Percentiles rank a stretch among this genome's conserved stretches.
Evolutionary conservation across 2,888 invertebrate species (phyloP).

Genomic region (Phyto melanocephala): DNA sequence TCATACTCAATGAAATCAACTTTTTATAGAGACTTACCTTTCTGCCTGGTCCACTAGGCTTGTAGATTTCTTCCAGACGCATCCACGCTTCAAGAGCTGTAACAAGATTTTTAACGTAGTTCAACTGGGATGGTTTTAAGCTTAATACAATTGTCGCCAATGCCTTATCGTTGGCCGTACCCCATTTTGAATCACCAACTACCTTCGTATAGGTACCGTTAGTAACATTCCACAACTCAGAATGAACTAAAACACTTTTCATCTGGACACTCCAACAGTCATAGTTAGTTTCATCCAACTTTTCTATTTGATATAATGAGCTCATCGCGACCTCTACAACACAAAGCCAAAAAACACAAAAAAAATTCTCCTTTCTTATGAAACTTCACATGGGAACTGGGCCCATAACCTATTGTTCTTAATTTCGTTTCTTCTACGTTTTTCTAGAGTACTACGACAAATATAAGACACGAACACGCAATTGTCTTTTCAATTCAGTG

Average conservation of each 20-base stretch:
- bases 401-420: background rate
- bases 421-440: too few relatives aligned
- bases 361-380: background rate
- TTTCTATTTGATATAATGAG: background rate
- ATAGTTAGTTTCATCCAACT: background rate
- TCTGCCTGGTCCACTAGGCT: conserved; percentile 7
- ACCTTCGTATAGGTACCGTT: background rate
- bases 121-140: background rate
- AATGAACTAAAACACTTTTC: background rate
- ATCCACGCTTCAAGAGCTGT: background rate
- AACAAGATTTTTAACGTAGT: background rate
- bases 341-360: background rate
- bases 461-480: too few relatives aligned
- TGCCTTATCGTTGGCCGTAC: background rate
- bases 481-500: too few relatives aligned
- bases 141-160: background rate
- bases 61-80: background rate
- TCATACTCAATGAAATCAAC: conserved; percentile 1
- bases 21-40: conserved; percentile 6
- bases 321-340: background rate
- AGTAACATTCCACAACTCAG: background rate
- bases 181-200: background rate
- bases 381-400: background rate
- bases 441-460: too few relatives aligned
- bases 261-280: background rate